Evolutionary conservation across 2,888 invertebrate genomes (phyloP).

Genomic region (Heterodera filipjevi): DNA sequence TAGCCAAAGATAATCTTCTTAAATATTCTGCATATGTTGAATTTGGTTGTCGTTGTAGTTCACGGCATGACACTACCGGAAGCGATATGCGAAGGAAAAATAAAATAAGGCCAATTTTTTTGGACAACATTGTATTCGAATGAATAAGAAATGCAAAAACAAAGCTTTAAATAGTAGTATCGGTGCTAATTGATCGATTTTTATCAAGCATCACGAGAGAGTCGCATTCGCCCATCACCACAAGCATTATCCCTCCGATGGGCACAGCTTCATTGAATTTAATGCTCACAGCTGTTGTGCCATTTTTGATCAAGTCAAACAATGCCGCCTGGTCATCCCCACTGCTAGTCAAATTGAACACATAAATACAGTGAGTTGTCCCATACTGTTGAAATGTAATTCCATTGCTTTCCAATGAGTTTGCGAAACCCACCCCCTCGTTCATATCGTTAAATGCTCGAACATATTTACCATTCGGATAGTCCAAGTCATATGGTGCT

Average conservation of each 20-base stretch:
- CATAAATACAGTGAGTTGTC: slow-evolving; percentile 7
- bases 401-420: slow-evolving; percentile 9
- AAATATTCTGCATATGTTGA: background rate
- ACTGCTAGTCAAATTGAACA: slow-evolving; percentile 27
- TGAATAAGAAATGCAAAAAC: background rate
- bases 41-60: background rate
- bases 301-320: slow-evolving; percentile 26
- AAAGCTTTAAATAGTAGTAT: slow-evolving; percentile 13
- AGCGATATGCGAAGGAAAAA: background rate
- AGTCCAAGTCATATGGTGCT: slow-evolving; percentile 17
- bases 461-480: slow-evolving; percentile 8
- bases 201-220: slow-evolving; percentile 2
- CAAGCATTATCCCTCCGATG: background rate
- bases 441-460: slow-evolving; percentile 15
- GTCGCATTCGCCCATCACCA: slow-evolving; percentile 9
- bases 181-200: slow-evolving; percentile 11
- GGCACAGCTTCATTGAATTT: slow-evolving; percentile 24
- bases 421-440: background rate
- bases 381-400: background rate
- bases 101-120: background rate
- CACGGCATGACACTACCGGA: background rate
- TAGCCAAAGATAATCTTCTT: background rate
- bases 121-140: background rate
- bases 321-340: slow-evolving; percentile 16
- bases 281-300: slow-evolving; percentile 17